Evolutionary conservation across 2,888 invertebrate species (phyloP), one percentile per base, ranked within the genome.

Genomic region (Hydropsyche betteni): DNA sequence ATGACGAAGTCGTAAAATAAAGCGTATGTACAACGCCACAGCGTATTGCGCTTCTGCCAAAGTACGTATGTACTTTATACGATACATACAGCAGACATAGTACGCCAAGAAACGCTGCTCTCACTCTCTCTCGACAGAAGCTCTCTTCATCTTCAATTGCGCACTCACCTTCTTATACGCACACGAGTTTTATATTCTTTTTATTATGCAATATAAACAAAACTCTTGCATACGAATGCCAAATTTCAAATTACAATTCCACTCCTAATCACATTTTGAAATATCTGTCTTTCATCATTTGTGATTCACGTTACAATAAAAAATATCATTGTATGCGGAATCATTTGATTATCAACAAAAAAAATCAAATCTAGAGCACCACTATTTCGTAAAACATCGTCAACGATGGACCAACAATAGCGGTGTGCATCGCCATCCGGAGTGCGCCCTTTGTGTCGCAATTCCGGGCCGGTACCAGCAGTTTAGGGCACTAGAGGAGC

Each of bases 1-100:
- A 78, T 78, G 78, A 75, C 75, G 36, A 64, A 69, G 64, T 70
- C 76, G 76, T 78, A 76, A 78, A 76, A 76, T 76, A 74, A 78
- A 74, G 76, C 72, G 71, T 75, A 75, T 64, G 44, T 75, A 75
- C 33, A 75, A 61, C 58, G 61, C 71, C 71, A 75, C 64, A 69
- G 16, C 12, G 69, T 69, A 69, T 61, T 36, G 64, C 64, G 5
- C 64, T 10, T 6, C 44, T 44, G 2, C 44, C 44, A 4, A 44
- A 44, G 44, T 44, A 44, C 44, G 4, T 44, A 44, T 10, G 44
- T 44, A 44, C 10, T 44, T 6, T 44, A 44, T 4, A 2, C 44
- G 44, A 44, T 8, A 44, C 10, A 44, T 44, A 44, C 10, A 44
- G 44, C 44, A 36, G 12, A 64, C 34, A 6, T 12, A 64, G 12